Conservation (phyloP, 2,113 vertebrate genomes). For the Scomber scombrus region DNA sequence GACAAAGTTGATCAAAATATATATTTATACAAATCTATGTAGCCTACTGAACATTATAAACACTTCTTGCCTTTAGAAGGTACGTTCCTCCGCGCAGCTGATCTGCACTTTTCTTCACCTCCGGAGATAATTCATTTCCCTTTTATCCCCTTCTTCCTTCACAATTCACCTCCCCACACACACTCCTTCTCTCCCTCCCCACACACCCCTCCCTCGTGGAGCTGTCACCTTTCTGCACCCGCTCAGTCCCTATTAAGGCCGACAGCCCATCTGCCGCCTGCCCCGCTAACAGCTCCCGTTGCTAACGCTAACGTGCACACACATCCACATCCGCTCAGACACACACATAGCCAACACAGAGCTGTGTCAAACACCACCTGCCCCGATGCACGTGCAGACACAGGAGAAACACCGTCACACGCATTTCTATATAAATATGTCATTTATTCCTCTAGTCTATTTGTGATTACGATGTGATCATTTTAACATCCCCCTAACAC, state of each 20-base stretch:
- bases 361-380: slow-evolving; percentile 65
- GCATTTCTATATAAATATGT: slow-evolving; percentile 27
- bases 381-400: slow-evolving; percentile 45
- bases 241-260: slow-evolving; percentile 86
- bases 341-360: slow-evolving; percentile 56
- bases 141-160: slow-evolving; percentile 65
- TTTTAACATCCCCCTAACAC: not conserved
- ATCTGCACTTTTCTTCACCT: slow-evolving; percentile 67
- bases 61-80: slow-evolving; percentile 17
- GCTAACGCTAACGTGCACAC: slow-evolving; percentile 76
- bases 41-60: slow-evolving; percentile 6
- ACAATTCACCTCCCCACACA: slow-evolving; percentile 40
- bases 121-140: slow-evolving; percentile 69
- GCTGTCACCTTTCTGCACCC: slow-evolving; percentile 81
- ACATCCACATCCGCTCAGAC: slow-evolving; percentile 68
- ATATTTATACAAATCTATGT: not conserved
- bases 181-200: slow-evolving; percentile 53
- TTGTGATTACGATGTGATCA: slow-evolving; percentile 10
- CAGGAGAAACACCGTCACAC: slow-evolving; percentile 21
- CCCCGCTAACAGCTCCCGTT: slow-evolving; percentile 83
- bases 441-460: not conserved
- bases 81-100: slow-evolving; percentile 38
- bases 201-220: slow-evolving; percentile 58
- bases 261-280: slow-evolving; percentile 88
- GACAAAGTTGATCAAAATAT: slow-evolving; percentile 1